Percentiles rank a stretch among this genome's conserved stretches.
Evolutionary conservation across 2,797 vertebrate species (phyloP).

Genomic region (Euthynnus affinis): DNA sequence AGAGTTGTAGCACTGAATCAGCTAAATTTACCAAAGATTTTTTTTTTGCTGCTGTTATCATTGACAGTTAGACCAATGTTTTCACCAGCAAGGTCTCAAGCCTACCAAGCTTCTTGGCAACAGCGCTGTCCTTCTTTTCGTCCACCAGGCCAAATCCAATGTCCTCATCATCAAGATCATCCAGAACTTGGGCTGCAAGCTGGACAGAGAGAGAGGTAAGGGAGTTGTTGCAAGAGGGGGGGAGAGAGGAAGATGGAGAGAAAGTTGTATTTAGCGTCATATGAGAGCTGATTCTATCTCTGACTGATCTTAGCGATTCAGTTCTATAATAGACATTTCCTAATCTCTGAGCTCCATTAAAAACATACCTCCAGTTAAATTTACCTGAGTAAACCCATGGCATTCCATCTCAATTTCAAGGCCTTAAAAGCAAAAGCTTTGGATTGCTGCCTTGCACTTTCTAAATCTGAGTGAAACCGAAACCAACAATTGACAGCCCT

Average conservation of each 20-base stretch:
- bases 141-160: slow-evolving; percentile 94
- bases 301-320: neutral
- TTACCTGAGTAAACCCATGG: slow-evolving; percentile 37
- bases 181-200: slow-evolving; percentile 95
- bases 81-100: slow-evolving; percentile 1
- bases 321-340: neutral
- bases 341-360: slow-evolving; percentile 22
- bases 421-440: slow-evolving; percentile 70
- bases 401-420: slow-evolving; percentile 64
- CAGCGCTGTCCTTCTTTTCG: slow-evolving; percentile 87
- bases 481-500: slow-evolving; percentile 79
- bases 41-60: neutral
- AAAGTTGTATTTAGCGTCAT: slow-evolving; percentile 6
- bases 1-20: neutral
- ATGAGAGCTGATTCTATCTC: neutral
- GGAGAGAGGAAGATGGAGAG: neutral
- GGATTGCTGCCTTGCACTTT: slow-evolving; percentile 79
- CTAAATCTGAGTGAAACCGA: slow-evolving; percentile 81
- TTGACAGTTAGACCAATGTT: neutral
- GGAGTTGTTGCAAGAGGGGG: neutral
- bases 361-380: slow-evolving; percentile 56
- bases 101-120: slow-evolving; percentile 93
- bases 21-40: neutral
- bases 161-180: slow-evolving; percentile 91
- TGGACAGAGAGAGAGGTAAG: slow-evolving; percentile 62